phyloP scores from a whole-genome alignment of 2,797 vertebrate genomes.

The Galago senegalensis region DNA sequence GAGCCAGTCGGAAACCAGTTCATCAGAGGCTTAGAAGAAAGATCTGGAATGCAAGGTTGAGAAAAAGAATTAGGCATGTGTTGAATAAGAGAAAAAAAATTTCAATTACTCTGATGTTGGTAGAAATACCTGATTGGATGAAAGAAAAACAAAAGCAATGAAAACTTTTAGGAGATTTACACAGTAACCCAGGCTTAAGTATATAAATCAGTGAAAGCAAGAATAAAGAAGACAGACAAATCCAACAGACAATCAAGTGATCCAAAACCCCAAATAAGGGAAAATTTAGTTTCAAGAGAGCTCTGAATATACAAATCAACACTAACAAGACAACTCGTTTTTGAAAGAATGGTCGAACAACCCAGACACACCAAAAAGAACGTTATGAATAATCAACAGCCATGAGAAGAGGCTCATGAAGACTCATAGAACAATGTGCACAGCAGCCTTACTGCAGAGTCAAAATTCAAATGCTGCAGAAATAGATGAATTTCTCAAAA shows the following conservation, averaged over 20 bases:
- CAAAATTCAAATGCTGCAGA: neutral
- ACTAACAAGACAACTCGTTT: neutral
- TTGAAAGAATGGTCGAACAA: neutral
- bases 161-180: neutral
- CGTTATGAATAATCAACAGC: no score
- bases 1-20: neutral
- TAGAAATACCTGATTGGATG: neutral
- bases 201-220: neutral
- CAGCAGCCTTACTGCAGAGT: neutral
- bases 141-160: neutral
- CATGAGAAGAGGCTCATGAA: neutral
- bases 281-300: neutral
- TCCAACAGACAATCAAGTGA: neutral
- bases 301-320: neutral
- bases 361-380: neutral
- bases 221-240: neutral
- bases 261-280: neutral
- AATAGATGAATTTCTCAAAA: no score
- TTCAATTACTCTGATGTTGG: no score
- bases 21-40: neutral
- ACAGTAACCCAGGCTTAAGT: neutral
- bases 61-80: neutral
- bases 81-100: neutral
- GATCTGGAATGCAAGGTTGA: neutral
- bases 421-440: accelerated